Conservation (phyloP, 2,888 invertebrate genomes). For the Endotricha flammealis region DNA sequence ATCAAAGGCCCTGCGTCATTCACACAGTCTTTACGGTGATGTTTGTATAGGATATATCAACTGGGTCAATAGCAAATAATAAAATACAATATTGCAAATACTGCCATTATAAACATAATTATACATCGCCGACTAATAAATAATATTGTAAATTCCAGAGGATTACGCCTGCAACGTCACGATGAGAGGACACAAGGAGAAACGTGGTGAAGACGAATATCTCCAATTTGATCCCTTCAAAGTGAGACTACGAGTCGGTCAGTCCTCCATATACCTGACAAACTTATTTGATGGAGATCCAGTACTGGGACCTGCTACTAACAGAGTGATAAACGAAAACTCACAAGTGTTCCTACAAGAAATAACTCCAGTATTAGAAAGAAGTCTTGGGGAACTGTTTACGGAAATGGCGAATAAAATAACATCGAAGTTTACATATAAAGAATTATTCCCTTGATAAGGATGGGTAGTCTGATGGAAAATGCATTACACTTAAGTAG, state of each 20-base stretch:
- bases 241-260: slow-evolving; percentile 78
- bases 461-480: slow-evolving; percentile 14
- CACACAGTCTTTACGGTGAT: no score
- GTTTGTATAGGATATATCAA: no score
- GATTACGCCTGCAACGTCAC: slow-evolving; percentile 81
- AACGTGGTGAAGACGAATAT: slow-evolving; percentile 76
- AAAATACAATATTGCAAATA: no score
- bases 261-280: slow-evolving; percentile 79
- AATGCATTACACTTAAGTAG: slow-evolving; percentile 15
- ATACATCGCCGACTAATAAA: no score
- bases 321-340: slow-evolving; percentile 83
- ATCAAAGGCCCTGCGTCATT: no score
- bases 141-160: slow-evolving; percentile 65
- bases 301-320: slow-evolving; percentile 81
- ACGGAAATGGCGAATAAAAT: slow-evolving; percentile 84
- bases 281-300: slow-evolving; percentile 84
- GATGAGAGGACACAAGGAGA: slow-evolving; percentile 79
- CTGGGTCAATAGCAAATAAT: no score
- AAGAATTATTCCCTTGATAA: slow-evolving; percentile 81
- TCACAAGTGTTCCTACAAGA: slow-evolving; percentile 82
- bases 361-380: slow-evolving; percentile 81
- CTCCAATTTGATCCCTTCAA: slow-evolving; percentile 81
- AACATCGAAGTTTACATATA: slow-evolving; percentile 82
- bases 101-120: no score
- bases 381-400: slow-evolving; percentile 80